Evolutionary conservation across 1,140 invertebrate species (phyloP).

Genomic region (Meloidogyne floridensis): DNA sequence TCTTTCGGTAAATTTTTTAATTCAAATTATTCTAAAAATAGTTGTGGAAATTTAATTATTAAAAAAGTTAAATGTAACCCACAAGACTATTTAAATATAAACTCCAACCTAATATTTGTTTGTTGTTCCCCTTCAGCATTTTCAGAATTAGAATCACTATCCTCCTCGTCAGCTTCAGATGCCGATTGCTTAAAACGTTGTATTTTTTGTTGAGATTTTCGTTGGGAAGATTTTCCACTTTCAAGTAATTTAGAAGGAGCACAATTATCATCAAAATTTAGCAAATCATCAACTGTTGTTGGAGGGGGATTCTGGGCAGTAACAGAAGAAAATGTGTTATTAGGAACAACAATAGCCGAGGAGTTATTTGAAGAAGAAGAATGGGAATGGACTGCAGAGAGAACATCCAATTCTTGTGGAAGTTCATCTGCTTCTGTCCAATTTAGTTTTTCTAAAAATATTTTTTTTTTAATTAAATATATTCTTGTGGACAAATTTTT

Average conservation of each 20-base stretch:
- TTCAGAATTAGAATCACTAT: background rate
- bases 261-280: slow-evolving; percentile 46
- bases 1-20: too few species aligned
- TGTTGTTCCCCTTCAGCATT: slow-evolving; percentile 7
- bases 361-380: slow-evolving; percentile 55
- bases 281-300: slow-evolving; percentile 52
- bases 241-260: background rate
- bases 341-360: slow-evolving; percentile 47
- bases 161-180: slow-evolving; percentile 11
- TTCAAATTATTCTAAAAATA: too few species aligned
- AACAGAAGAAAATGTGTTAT: background rate
- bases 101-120: background rate
- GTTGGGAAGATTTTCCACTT: background rate
- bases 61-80: slow-evolving; percentile 19
- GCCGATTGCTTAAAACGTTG: background rate
- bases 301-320: background rate
- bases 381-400: slow-evolving; percentile 40
- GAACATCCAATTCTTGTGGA: slow-evolving; percentile 45
- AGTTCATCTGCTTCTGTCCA: slow-evolving; percentile 53
- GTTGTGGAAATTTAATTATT: too few species aligned
- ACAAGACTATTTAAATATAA: too few species aligned
- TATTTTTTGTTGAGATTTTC: background rate
- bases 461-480: background rate
- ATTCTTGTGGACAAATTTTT: background rate
- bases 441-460: slow-evolving; percentile 40